phyloP scores from a whole-genome alignment of 1,140 invertebrate genomes.

The Hyphantria cunea region DNA sequence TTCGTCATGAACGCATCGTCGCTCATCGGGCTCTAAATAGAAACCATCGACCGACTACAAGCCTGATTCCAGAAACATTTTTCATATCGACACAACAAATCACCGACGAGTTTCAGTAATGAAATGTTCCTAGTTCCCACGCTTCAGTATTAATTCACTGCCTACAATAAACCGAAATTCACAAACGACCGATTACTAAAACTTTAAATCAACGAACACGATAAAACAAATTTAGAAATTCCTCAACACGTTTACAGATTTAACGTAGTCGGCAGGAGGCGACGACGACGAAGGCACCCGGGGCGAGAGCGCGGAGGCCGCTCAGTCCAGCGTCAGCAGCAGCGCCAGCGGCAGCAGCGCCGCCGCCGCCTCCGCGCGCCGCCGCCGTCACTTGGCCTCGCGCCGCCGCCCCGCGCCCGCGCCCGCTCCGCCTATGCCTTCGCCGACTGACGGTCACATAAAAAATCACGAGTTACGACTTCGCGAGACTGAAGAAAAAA shows the following conservation, averaged over 20 bases:
- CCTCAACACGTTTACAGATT: slow-evolving; percentile 11
- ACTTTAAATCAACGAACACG: slow-evolving; percentile 7
- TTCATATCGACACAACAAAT: slow-evolving; percentile 10
- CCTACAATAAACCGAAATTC: slow-evolving; percentile 24
- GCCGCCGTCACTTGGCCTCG: slow-evolving; percentile 85
- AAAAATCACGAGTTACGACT: too few species aligned
- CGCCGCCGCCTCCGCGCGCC: slow-evolving; percentile 72
- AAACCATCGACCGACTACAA: slow-evolving; percentile 2
- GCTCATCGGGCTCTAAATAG: neutral
- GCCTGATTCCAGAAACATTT: slow-evolving; percentile 1
- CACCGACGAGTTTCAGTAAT: slow-evolving; percentile 24
- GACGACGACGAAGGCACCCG: too few species aligned
- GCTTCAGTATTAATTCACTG: slow-evolving; percentile 21
- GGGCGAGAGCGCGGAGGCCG: neutral
- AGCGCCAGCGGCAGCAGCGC: slow-evolving; percentile 9
- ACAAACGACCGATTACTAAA: slow-evolving; percentile 28
- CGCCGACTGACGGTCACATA: slow-evolving; percentile 55
- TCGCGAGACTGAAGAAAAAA: too few species aligned
- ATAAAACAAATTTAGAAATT: slow-evolving; percentile 1
- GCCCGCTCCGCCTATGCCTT: slow-evolving; percentile 51
- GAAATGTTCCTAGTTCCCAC: slow-evolving; percentile 16
- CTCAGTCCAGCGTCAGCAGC: slow-evolving; percentile 5
- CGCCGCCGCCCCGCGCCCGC: slow-evolving; percentile 79
- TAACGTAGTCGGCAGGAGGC: neutral
- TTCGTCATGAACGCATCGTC: too few species aligned